phyloP scores from a whole-genome alignment of 2,888 invertebrate genomes.

The Mactromeris polynyma region DNA sequence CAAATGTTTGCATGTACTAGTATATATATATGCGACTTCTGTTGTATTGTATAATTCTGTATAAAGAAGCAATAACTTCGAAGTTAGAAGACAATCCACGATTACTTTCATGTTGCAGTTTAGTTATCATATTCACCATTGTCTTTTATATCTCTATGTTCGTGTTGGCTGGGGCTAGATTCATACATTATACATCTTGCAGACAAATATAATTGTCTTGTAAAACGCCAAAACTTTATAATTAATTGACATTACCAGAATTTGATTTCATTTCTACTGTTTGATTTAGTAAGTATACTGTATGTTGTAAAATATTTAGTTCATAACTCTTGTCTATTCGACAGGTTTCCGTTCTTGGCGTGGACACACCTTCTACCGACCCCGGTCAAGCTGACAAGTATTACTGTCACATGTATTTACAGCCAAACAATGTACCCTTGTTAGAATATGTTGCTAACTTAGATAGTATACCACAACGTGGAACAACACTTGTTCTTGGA shows the following conservation, averaged over 20 bases:
- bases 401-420: slow-evolving; percentile 53
- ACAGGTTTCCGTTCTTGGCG: slow-evolving; percentile 89
- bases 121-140: neutral
- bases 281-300: no score
- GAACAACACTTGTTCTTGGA: slow-evolving; percentile 60
- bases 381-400: slow-evolving; percentile 85
- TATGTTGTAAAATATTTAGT: neutral
- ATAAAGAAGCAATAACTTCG: no score
- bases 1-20: no score
- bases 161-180: neutral
- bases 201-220: no score
- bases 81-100: no score
- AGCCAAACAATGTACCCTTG: slow-evolving; percentile 52
- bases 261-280: neutral
- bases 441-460: slow-evolving; percentile 63
- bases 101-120: no score
- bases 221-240: neutral
- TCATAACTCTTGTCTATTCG: neutral
- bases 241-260: neutral
- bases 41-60: no score
- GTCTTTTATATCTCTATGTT: neutral
- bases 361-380: slow-evolving; percentile 91
- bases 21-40: no score
- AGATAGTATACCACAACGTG: slow-evolving; percentile 49
- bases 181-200: no score